Conservation (phyloP, 2,797 vertebrate species). For the Tenualosa thibaudeaui region DNA sequence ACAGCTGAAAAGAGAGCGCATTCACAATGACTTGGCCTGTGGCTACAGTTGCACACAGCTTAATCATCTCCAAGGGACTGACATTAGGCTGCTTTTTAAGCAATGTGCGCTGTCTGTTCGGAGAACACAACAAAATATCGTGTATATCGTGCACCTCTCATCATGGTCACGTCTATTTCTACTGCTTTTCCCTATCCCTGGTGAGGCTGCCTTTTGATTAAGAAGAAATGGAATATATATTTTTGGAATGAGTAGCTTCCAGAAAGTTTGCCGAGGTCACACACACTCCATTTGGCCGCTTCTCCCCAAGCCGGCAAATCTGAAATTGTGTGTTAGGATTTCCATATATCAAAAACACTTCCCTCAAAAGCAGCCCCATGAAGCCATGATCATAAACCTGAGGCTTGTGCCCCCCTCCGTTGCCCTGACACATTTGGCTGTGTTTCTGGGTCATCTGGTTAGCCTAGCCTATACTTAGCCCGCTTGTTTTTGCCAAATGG, state of each 20-base stretch:
- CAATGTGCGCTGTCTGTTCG: neutral
- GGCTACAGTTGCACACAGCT: conserved; percentile 8
- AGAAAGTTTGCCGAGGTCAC: conserved; percentile 54
- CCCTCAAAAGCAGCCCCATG: conserved; percentile 63
- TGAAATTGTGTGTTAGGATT: conserved; percentile 71
- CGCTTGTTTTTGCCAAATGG: conserved; percentile 64
- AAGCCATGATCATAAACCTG: conserved; percentile 67
- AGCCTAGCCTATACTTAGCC: conserved; percentile 68
- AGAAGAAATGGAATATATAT: neutral
- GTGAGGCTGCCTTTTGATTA: neutral
- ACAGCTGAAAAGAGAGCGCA: conserved; percentile 20
- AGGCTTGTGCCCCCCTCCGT: conserved; percentile 64
- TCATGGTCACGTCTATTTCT: neutral
- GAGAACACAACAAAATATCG: neutral
- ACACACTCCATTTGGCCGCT: conserved; percentile 59
- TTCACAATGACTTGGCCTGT: conserved; percentile 21
- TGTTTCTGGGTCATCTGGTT: conserved; percentile 71
- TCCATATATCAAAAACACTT: conserved; percentile 72
- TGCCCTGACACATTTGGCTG: conserved; percentile 70
- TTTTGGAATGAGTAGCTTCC: neutral
- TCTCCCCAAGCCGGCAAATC: conserved; percentile 62
- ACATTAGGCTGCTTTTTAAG: neutral
- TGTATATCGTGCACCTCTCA: neutral
- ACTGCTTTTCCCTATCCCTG: neutral
- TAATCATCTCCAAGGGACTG: neutral